Conservation (phyloP, 1,140 invertebrate species). For the Whitmania pigra region DNA sequence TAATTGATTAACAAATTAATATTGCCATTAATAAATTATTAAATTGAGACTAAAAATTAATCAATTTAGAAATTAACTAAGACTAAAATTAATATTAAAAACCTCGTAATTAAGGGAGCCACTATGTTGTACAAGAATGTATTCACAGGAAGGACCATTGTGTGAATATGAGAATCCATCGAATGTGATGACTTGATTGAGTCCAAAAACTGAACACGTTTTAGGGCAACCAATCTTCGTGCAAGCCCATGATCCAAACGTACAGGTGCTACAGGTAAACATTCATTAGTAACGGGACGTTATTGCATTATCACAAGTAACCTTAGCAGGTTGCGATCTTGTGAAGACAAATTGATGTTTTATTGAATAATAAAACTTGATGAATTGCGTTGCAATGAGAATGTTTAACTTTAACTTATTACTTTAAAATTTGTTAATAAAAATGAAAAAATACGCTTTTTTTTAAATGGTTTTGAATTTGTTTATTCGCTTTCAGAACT, state of each 20-base stretch:
- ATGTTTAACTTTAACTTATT: too few relatives aligned
- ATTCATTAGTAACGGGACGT: too few relatives aligned
- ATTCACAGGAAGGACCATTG: background rate
- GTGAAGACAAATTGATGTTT: background rate
- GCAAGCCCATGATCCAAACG: background rate
- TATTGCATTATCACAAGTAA: too few relatives aligned
- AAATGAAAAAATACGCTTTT: too few relatives aligned
- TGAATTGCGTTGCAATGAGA: background rate
- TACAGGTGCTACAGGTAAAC: background rate
- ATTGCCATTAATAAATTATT: too few relatives aligned
- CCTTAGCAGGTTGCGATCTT: background rate
- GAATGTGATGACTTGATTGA: background rate
- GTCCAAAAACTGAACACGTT: constrained; percentile 5
- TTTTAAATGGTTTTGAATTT: too few relatives aligned
- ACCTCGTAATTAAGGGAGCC: background rate
- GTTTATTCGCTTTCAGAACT: too few relatives aligned
- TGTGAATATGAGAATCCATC: background rate
- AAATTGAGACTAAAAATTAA: too few relatives aligned
- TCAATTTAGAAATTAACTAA: background rate
- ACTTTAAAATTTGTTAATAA: too few relatives aligned
- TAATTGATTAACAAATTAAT: too few relatives aligned
- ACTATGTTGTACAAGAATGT: background rate
- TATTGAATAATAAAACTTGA: background rate
- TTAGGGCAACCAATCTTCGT: background rate
- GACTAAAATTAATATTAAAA: background rate